These are phyloP conservation scores for Helleia helle DNA, from an alignment of 2,888 invertebrate genomes.

Conservation along the genomic window DNA sequence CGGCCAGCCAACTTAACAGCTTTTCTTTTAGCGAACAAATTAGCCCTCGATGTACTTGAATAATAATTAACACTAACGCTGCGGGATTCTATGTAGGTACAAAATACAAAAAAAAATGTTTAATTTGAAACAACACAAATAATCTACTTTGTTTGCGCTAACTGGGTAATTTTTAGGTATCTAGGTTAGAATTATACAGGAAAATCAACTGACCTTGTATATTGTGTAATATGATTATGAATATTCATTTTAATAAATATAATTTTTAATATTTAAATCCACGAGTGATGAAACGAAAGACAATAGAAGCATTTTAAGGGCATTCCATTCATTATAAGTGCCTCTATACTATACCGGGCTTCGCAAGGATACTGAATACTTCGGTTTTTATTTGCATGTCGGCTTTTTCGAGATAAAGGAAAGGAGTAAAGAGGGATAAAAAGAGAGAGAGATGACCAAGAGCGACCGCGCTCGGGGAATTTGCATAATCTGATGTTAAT, in stretches of 20 bases:
- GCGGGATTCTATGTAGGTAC: too few relatives aligned
- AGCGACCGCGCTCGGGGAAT: conserved; percentile 65
- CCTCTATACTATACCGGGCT: conserved; percentile 52
- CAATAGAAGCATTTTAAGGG: conserved; percentile 43
- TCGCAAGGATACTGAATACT: conserved; percentile 61
- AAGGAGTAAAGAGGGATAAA: conserved; percentile 51
- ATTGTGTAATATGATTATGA: background rate
- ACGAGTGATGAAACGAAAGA: conserved; percentile 27
- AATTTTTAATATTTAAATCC: background rate
- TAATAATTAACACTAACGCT: too few relatives aligned
- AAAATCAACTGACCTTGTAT: conserved; percentile 34
- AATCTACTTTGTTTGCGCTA: background rate
- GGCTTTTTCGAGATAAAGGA: conserved; percentile 65
- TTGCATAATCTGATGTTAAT: conserved; percentile 74
- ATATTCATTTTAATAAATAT: background rate
- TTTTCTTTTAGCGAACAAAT: too few relatives aligned
- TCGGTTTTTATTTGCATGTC: conserved; percentile 62
- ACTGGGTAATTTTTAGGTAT: background rate
- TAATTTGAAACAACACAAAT: too few relatives aligned
- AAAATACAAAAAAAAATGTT: too few relatives aligned
- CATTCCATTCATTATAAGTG: conserved; percentile 58
- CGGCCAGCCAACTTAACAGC: background rate
- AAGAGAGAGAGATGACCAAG: conserved; percentile 59
- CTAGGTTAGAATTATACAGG: too few relatives aligned
- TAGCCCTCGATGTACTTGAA: too few relatives aligned